Base-by-base conservation (phyloP, 2,113 vertebrate genomes). In the Herpetotheres cachinnans region DNA sequence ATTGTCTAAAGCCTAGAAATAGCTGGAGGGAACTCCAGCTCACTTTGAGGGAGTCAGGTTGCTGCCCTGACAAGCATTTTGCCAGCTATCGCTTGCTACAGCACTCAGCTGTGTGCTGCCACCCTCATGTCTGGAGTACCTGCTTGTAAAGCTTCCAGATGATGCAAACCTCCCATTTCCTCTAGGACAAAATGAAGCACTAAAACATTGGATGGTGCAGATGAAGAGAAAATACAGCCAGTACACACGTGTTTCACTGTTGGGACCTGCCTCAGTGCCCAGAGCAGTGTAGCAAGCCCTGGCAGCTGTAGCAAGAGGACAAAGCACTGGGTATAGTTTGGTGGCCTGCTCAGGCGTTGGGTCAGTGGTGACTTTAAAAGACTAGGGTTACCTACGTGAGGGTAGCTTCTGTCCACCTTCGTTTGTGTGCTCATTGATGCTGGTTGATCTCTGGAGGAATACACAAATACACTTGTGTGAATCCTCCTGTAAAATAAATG, bases 81-180 rank as follows among this genome's bases (percentile, higher is more conserved):
- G 79, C 52, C 79, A 92, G 63, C 67, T 50, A 34, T 6, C 2
- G 9, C 61, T 92, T 0, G 0, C 36, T 47, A 8, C 20, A 46
- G 79, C 5, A 0, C 73, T 80, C 34, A 9, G 82, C 76, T 55
- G 18, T 7, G 50, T 44, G 69, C 26, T 10, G 72, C 72, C 47
- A 89, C 3, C 12, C 27, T 63, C 61, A 2, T 1, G 0, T 46
- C 66, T 40, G 32, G 55, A 59, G 27, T 22, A 21, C 1, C 1
- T 27, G 18, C 65, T 65, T 86, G 32, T 46, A 66, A 79, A 61
- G 46, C 47, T 54, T 77, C 54, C 29, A 20, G 25, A 27, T 47
- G 56, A 73, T 13, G 42, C 25, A 74, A 46, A 19, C 16, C 49
- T 82, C n/a, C 25, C 10, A 12, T 42, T 61, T 78, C 59, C 82